phyloP scores from a whole-genome alignment of 2,113 vertebrate genomes.

The Vicugna pacos region DNA sequence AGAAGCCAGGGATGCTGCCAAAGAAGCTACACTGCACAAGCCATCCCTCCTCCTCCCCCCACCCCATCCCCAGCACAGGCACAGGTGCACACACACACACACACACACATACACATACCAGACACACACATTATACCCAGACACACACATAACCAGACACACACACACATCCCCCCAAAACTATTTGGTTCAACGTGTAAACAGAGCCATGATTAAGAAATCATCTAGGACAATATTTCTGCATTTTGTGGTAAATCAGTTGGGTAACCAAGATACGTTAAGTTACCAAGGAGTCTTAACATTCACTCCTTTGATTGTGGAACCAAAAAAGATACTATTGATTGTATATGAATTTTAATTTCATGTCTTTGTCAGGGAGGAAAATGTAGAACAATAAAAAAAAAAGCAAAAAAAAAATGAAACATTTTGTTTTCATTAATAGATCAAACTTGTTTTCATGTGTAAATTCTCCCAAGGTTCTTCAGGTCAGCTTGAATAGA shows the following conservation, averaged over 20 bases:
- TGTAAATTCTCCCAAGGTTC: neutral
- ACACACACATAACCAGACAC: no score
- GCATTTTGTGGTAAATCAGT: neutral
- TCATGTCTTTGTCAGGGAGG: neutral
- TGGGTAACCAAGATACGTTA: neutral
- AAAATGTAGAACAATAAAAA: neutral
- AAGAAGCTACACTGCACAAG: neutral
- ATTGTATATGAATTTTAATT: slow-evolving; percentile 23
- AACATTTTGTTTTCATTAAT: neutral
- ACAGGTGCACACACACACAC: no score
- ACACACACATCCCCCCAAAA: neutral
- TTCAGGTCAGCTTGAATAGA: neutral
- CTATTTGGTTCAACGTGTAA: neutral
- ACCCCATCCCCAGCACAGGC: no score
- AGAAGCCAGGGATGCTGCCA: neutral
- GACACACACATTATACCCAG: neutral
- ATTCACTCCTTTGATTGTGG: neutral
- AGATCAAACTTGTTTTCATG: slow-evolving; percentile 18
- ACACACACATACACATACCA: neutral
- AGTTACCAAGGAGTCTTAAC: neutral
- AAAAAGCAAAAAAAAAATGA: neutral
- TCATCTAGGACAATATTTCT: neutral
- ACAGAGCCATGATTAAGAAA: neutral
- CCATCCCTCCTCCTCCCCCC: neutral
- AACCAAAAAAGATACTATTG: neutral